Evolutionary conservation across 2,888 invertebrate genomes (phyloP), one percentile per base, ranked within the genome.

Genomic region (Macrosoma leucophasiata): DNA sequence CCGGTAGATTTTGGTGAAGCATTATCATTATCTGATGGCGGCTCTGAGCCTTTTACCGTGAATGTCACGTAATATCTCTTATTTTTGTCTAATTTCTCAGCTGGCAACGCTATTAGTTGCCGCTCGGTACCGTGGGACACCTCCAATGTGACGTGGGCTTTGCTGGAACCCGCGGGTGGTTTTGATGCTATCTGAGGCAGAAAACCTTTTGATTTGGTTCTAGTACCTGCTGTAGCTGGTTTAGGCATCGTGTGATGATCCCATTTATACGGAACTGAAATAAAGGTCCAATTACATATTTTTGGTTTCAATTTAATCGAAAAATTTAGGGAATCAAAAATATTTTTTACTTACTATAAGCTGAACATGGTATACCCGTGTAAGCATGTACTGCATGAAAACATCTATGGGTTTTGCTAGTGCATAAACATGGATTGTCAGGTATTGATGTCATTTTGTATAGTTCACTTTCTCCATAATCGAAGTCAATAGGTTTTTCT

Each of bases 1-100:
- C 45, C 70, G 50, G 73, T 84, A 55, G 63, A 73, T 55, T 55
- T 84, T 48, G 62, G 71, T 11, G 77, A 68, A 7, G 66, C 59
- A 29, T 78, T 84, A 25, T 85, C 84, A 36, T 76, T 86, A 26
- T 89, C 89, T 1, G 82, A 81, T n/a, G 86, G 79, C 14, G 84
- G 84, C 38, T 84, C 84, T 2, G 88, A 88, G 29, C 93, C 93
- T 70, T 93, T 93, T 3, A 96, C 94, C 15, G 95, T 95, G 64
- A 96, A 95, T 29, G 95, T 96, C 39, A 96, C 95, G 70, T 94
- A 95, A 76, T 96, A 96, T 62, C 94, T 88, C 74, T 95, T 96
- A 65, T 92, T 94, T 62, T 92, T 93, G 68, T 96, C 95, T 55
- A 96, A 77, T 64, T 89, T 90, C 59, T 95, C 94, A 11, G 95